phyloP scores from a whole-genome alignment of 2,888 invertebrate genomes.

The Tanaodytes sp. region DNA sequence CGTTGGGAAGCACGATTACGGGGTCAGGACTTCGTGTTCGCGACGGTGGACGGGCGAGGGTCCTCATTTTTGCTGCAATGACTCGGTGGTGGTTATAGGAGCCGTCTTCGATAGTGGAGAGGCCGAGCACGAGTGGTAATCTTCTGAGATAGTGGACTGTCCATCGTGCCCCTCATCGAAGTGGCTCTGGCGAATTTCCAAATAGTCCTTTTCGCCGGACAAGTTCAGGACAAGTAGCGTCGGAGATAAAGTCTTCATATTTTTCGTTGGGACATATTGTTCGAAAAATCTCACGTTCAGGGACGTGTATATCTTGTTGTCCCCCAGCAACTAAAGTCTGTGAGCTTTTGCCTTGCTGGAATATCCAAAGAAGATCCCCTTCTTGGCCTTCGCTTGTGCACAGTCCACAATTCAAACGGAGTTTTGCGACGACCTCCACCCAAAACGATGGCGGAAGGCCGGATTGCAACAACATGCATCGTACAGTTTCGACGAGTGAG shows the following conservation, averaged over 20 bases:
- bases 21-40: too few relatives aligned
- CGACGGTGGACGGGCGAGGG: too few relatives aligned
- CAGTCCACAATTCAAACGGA: background rate
- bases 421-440: background rate
- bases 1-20: too few relatives aligned
- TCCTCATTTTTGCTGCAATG: too few relatives aligned
- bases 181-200: too few relatives aligned
- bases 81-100: too few relatives aligned
- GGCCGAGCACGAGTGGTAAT: too few relatives aligned
- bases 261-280: background rate
- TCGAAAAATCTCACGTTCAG: background rate
- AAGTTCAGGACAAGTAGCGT: too few relatives aligned
- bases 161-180: too few relatives aligned
- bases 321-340: constrained; percentile 37
- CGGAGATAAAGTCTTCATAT: background rate
- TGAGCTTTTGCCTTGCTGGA: constrained; percentile 47
- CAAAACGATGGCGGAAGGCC: background rate
- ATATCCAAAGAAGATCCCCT: constrained; percentile 47
- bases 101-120: too few relatives aligned
- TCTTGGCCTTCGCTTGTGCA: constrained; percentile 19
- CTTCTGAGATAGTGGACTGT: too few relatives aligned
- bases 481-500: background rate
- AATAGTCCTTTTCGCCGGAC: too few relatives aligned
- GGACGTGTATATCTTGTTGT: constrained; percentile 25
- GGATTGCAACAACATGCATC: constrained; percentile 3